Evolutionary conservation across 2,797 vertebrate genomes (phyloP).

Genomic region (Falco novaeseelandiae): DNA sequence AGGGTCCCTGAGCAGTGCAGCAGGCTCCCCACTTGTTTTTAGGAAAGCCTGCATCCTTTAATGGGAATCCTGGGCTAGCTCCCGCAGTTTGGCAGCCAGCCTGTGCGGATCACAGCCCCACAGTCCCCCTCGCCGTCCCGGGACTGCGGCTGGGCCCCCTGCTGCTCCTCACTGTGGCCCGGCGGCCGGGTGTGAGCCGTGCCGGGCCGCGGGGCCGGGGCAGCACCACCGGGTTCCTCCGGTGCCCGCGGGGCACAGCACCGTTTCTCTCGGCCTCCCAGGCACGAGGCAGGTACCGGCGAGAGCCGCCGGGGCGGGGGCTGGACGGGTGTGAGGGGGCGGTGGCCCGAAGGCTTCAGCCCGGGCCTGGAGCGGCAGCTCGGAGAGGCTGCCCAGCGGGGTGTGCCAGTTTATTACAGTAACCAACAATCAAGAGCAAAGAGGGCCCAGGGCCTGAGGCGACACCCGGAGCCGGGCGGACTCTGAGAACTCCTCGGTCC

Average conservation of each 20-base stretch:
- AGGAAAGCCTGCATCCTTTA: too few species aligned
- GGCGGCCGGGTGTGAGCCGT: background rate
- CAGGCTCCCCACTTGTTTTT: background rate
- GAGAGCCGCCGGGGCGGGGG: too few species aligned
- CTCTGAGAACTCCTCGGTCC: rapidly evolving
- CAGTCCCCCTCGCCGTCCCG: background rate
- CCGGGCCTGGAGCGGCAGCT: background rate
- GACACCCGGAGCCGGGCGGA: background rate
- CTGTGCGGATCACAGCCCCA: background rate
- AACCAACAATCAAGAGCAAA: too few species aligned
- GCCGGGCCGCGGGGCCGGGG: background rate
- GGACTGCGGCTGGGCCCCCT: background rate
- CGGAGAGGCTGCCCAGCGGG: background rate
- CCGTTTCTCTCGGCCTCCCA: background rate
- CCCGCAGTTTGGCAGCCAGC: constrained; percentile 69
- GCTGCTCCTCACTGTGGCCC: background rate
- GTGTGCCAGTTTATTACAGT: rapidly evolving
- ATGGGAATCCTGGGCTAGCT: background rate
- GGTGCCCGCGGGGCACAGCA: background rate
- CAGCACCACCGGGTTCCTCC: background rate
- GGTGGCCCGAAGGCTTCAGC: too few species aligned
- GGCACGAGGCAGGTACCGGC: too few species aligned
- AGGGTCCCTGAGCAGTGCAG: rapidly evolving
- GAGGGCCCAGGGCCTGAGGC: background rate
- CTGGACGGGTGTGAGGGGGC: background rate